These are phyloP conservation scores for Columba guinea DNA, from an alignment of 2,797 vertebrate species.

Conservation along the genomic window DNA sequence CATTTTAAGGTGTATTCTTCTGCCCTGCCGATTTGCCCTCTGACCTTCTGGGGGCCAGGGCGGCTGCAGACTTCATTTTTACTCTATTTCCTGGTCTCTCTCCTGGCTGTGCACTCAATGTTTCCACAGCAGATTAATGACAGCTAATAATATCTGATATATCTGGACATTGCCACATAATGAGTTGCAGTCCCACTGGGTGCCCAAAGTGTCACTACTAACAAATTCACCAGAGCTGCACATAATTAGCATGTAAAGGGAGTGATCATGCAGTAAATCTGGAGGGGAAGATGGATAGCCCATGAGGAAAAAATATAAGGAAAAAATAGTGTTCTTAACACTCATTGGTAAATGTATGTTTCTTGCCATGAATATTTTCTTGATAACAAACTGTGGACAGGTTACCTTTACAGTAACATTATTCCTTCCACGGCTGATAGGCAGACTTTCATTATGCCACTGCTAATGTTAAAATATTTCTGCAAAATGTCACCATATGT, in stretches of 20 bases:
- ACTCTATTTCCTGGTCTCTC: slow-evolving; percentile 82
- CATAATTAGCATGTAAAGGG: slow-evolving; percentile 97
- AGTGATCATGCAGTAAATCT: slow-evolving; percentile 92
- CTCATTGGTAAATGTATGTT: slow-evolving; percentile 78
- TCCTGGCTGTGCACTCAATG: slow-evolving; percentile 73
- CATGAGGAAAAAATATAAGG: slow-evolving; percentile 67
- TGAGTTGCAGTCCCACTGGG: slow-evolving; percentile 98
- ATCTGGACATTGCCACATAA: slow-evolving; percentile 98
- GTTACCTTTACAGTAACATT: slow-evolving; percentile 99
- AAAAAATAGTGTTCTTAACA: slow-evolving; percentile 73
- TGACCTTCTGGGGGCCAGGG: slow-evolving; percentile 79
- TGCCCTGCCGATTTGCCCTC: slow-evolving; percentile 77
- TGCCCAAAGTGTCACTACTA: slow-evolving; percentile 97
- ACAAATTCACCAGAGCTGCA: slow-evolving; percentile 93
- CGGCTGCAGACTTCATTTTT: slow-evolving; percentile 79
- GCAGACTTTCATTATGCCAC: slow-evolving; percentile 99
- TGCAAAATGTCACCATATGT: slow-evolving; percentile 99
- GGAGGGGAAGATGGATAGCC: slow-evolving; percentile 90
- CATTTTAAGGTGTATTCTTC: slow-evolving; percentile 57
- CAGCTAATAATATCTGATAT: slow-evolving; percentile 99
- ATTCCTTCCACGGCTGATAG: slow-evolving; percentile 95
- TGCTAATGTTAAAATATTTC: slow-evolving; percentile 97
- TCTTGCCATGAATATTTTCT: slow-evolving; percentile 90
- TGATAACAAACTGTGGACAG: slow-evolving; percentile 92
- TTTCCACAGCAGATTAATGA: slow-evolving; percentile 98